These are phyloP conservation scores for Urocitellus parryii DNA, from an alignment of 2,113 vertebrate species.

Conservation along the genomic window DNA sequence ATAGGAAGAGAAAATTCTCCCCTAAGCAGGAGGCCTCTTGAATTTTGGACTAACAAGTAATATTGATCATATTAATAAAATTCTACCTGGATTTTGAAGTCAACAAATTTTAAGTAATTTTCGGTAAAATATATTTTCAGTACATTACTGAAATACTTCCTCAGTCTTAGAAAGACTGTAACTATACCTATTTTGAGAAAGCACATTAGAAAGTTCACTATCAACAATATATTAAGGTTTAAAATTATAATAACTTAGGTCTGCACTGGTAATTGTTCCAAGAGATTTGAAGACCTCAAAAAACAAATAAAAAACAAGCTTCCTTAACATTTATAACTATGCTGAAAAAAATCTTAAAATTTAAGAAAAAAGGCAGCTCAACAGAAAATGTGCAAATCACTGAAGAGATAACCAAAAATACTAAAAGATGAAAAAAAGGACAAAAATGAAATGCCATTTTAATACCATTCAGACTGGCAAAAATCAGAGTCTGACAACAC, in stretches of 20 bases:
- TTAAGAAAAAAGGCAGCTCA: background rate
- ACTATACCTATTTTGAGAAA: slow-evolving; percentile 35
- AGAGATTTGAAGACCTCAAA: slow-evolving; percentile 57
- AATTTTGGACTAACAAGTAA: slow-evolving; percentile 44
- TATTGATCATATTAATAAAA: slow-evolving; percentile 52
- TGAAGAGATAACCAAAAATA: background rate
- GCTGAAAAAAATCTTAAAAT: background rate
- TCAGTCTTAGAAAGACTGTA: background rate
- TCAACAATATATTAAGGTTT: background rate
- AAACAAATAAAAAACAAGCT: background rate
- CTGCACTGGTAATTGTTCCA: background rate
- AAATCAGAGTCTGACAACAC: slow-evolving; percentile 25
- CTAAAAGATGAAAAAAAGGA: slow-evolving; percentile 41
- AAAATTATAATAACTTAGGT: slow-evolving; percentile 62
- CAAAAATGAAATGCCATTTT: slow-evolving; percentile 46
- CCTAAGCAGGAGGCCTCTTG: background rate
- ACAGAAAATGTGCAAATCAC: slow-evolving; percentile 46
- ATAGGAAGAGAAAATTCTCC: background rate
- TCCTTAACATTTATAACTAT: slow-evolving; percentile 46
- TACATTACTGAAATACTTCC: background rate
- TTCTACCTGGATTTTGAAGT: background rate
- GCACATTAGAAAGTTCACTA: slow-evolving; percentile 18
- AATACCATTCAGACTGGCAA: slow-evolving; percentile 5
- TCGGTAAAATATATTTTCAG: slow-evolving; percentile 3
- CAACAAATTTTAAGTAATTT: slow-evolving; percentile 39